Evolutionary conservation across 2,113 vertebrate genomes (phyloP).

Genomic region (Bambusicola thoracicus): DNA sequence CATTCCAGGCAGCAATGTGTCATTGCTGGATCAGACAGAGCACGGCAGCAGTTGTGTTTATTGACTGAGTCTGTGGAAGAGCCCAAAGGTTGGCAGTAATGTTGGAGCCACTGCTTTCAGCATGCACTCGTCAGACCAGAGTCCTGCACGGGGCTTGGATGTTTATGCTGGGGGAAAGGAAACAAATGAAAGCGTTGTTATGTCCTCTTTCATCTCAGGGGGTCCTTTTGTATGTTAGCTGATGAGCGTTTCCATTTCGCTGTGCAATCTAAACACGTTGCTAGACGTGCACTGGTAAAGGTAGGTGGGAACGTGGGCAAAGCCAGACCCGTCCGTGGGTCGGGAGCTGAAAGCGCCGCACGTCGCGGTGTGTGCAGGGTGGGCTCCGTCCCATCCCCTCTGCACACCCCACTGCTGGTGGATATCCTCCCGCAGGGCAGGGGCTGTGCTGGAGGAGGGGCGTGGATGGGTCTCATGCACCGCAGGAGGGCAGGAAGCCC

Average conservation of each 20-base stretch:
- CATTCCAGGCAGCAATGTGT: neutral
- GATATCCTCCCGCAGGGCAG: accelerated
- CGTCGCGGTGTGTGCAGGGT: accelerated
- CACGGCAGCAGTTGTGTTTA: neutral
- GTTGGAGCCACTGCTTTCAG: neutral
- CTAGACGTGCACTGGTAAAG: no score
- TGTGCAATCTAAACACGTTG: neutral
- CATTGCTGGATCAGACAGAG: neutral
- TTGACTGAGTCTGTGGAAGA: neutral
- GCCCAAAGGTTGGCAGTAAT: neutral
- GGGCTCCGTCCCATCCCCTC: accelerated
- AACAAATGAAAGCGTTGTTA: neutral
- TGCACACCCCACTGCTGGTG: neutral
- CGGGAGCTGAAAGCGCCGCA: accelerated
- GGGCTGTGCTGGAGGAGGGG: neutral
- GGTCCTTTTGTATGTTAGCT: neutral
- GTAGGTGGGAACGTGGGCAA: accelerated
- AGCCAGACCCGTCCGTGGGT: accelerated
- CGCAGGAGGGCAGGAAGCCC: neutral
- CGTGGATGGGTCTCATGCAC: accelerated
- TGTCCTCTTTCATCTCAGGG: neutral
- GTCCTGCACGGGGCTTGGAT: neutral
- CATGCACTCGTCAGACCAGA: accelerated
- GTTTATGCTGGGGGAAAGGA: neutral
- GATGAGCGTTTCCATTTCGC: neutral